These are phyloP conservation scores for Darevskia nairensis DNA, from an alignment of 2,797 vertebrate genomes.

Conservation along the genomic window DNA sequence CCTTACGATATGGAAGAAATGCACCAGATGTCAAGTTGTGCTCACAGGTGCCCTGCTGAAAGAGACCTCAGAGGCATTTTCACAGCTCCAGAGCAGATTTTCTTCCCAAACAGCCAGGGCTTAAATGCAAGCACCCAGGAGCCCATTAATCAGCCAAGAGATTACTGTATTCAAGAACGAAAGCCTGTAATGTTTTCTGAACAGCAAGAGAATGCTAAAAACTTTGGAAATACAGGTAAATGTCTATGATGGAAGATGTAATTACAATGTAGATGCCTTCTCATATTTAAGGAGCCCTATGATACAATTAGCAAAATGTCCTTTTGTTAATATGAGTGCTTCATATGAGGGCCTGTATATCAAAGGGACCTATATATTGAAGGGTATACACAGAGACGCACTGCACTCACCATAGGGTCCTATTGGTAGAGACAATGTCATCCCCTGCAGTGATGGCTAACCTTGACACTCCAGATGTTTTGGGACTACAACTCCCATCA, in stretches of 20 bases:
- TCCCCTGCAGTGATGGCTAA: not conserved
- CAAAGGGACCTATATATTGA: not conserved
- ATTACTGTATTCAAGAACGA: slow-evolving; percentile 55
- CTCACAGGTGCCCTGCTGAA: slow-evolving; percentile 17
- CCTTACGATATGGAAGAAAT: slow-evolving; percentile 5
- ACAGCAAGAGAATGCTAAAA: slow-evolving; percentile 46
- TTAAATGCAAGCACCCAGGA: slow-evolving; percentile 42
- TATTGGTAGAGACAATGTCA: not conserved
- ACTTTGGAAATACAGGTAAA: slow-evolving; percentile 64
- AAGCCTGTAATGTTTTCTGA: slow-evolving; percentile 61
- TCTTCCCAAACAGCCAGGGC: slow-evolving; percentile 39
- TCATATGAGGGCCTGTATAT: not conserved
- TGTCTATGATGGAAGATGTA: slow-evolving; percentile 3
- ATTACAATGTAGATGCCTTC: not conserved
- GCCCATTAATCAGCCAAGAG: slow-evolving; percentile 55
- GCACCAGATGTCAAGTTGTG: slow-evolving; percentile 23
- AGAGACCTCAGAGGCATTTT: slow-evolving; percentile 62
- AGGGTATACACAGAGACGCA: not conserved
- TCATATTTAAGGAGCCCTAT: not conserved
- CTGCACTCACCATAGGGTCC: not conserved
- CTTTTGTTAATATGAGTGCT: not conserved
- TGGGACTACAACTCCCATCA: too few species aligned
- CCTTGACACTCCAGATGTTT: too few species aligned
- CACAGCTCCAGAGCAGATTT: slow-evolving; percentile 65
- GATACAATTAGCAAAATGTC: not conserved